Conservation (phyloP, 2,797 vertebrate genomes). For the Hypotaenidia philippensis region DNA sequence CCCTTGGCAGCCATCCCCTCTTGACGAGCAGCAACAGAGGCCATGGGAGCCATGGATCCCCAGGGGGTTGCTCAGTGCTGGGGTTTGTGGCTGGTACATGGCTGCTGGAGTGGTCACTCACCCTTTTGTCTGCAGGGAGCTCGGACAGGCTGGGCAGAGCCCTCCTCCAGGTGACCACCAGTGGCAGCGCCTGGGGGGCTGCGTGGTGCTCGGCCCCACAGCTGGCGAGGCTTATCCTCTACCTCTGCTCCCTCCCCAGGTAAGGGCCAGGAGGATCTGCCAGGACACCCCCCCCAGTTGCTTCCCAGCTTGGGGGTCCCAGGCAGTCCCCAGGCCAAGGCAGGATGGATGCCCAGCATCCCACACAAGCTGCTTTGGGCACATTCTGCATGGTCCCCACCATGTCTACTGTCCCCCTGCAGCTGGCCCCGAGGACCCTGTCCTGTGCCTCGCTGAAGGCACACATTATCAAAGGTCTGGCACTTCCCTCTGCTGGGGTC, state of each 20-base stretch:
- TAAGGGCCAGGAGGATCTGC: conserved; percentile 62
- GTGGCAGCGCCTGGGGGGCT: conserved; percentile 80
- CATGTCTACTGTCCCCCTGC: not conserved
- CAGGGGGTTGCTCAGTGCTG: not conserved
- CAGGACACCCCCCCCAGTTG: not conserved
- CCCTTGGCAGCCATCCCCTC: not conserved
- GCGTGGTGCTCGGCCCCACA: conserved; percentile 78
- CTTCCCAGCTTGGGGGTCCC: not conserved
- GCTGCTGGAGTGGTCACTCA: not conserved
- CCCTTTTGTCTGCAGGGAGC: conserved; percentile 79
- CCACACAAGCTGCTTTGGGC: not conserved
- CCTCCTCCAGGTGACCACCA: conserved; percentile 87
- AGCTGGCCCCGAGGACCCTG: accelerated
- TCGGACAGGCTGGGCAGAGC: conserved; percentile 86
- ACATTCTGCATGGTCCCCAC: not conserved
- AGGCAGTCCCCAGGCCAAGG: not conserved
- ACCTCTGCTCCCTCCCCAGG: conserved; percentile 89
- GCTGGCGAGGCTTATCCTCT: conserved; percentile 86
- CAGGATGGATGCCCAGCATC: not conserved
- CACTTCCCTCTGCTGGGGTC: not conserved
- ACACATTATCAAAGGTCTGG: accelerated
- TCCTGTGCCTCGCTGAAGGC: not conserved
- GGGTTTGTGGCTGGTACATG: accelerated
- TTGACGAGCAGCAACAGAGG: not conserved
- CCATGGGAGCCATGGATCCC: accelerated